These are phyloP conservation scores for Cuculus canorus DNA, from an alignment of 2,797 vertebrate genomes.

Conservation along the genomic window DNA sequence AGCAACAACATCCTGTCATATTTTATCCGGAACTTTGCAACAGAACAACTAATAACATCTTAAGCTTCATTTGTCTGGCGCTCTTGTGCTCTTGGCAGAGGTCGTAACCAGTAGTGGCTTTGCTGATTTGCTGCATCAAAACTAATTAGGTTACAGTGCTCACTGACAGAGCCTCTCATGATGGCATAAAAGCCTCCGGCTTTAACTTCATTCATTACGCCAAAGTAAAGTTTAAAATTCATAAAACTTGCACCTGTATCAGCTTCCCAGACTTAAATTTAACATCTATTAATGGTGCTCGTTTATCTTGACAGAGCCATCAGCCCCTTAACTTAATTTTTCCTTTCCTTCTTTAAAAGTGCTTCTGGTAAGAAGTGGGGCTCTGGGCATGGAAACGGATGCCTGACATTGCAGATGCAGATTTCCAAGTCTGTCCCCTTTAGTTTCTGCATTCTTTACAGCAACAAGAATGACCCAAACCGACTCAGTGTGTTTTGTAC, in stretches of 20 bases:
- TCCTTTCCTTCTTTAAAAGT: not conserved
- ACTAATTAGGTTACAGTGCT: constrained; percentile 78
- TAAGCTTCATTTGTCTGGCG: constrained; percentile 77
- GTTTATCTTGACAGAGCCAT: not conserved
- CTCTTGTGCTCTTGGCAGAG: constrained; percentile 78
- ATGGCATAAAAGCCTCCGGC: constrained; percentile 65
- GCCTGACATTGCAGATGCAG: fast-evolving
- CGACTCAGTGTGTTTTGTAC: not conserved
- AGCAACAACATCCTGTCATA: constrained; percentile 75
- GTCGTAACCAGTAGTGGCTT: constrained; percentile 78
- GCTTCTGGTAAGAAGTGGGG: not conserved
- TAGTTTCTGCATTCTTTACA: not conserved
- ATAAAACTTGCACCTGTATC: constrained; percentile 48
- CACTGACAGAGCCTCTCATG: constrained; percentile 67
- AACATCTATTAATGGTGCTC: constrained; percentile 12
- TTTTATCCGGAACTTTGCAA: constrained; percentile 75
- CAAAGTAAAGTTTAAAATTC: constrained; percentile 57
- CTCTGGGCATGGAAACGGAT: fast-evolving
- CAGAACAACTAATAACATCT: constrained; percentile 75
- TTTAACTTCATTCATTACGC: constrained; percentile 55
- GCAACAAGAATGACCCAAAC: not conserved
- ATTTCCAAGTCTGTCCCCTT: not conserved
- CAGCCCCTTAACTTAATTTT: not conserved
- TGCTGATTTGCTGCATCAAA: constrained; percentile 79
- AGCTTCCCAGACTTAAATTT: not conserved